Conservation (phyloP, 2,888 invertebrate species). For the Hedychridium roseum region DNA sequence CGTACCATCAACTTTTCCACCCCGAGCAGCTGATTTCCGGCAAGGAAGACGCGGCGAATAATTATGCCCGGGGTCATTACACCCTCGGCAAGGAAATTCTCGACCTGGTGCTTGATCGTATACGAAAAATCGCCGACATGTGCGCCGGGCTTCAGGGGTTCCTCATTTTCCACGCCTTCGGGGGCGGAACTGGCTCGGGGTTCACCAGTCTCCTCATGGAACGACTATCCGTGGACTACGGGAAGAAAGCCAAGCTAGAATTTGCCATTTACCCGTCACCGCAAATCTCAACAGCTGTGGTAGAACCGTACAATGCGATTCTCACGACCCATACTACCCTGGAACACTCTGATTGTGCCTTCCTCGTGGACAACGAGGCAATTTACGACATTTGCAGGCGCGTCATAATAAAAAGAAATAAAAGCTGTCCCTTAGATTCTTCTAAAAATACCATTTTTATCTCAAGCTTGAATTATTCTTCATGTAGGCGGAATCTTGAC, state of each 20-base stretch:
- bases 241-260: slow-evolving; percentile 73
- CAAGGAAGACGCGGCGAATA: slow-evolving; percentile 75
- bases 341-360: slow-evolving; percentile 73
- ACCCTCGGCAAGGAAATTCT: slow-evolving; percentile 72
- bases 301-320: slow-evolving; percentile 92
- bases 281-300: slow-evolving; percentile 82
- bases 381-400: slow-evolving; percentile 68
- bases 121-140: slow-evolving; percentile 68
- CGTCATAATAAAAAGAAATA: too few species aligned
- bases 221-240: slow-evolving; percentile 72
- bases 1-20: slow-evolving; percentile 72
- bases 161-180: slow-evolving; percentile 73
- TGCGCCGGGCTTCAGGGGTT: slow-evolving; percentile 70
- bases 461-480: slow-evolving; percentile 66
- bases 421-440: too few species aligned
- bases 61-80: slow-evolving; percentile 75
- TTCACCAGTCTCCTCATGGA: slow-evolving; percentile 75
- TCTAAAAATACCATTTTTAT: too few species aligned
- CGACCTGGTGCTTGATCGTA: slow-evolving; percentile 67
- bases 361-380: slow-evolving; percentile 68
- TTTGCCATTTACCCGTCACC: slow-evolving; percentile 76
- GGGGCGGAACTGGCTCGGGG: slow-evolving; percentile 71
- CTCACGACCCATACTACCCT: slow-evolving; percentile 89
- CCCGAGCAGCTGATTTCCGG: slow-evolving; percentile 76
- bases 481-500: slow-evolving; percentile 69